A percentile compares a stretch with the other conserved stretches of the same genome.
phyloP scores from a whole-genome alignment of 2,888 invertebrate species.

The Apodemia hepburni region DNA sequence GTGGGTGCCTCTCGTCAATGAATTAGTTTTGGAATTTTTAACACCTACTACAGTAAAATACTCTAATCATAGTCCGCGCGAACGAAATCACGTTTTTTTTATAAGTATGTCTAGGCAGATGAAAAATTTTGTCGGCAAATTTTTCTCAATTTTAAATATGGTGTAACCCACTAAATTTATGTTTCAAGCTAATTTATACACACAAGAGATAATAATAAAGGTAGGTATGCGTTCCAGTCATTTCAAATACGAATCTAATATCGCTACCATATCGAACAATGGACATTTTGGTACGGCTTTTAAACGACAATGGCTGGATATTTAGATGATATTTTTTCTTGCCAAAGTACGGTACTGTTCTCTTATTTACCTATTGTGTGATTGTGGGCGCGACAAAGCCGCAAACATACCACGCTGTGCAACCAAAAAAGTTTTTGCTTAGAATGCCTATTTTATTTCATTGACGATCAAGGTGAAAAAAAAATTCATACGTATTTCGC shows the following conservation, averaged over 20 bases:
- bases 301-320: slow-evolving; percentile 75
- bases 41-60: too few relatives aligned
- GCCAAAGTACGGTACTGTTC: slow-evolving; percentile 57
- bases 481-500: slow-evolving; percentile 43
- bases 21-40: too few relatives aligned
- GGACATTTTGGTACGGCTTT: slow-evolving; percentile 71
- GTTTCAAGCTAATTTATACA: slow-evolving; percentile 15
- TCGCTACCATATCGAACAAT: slow-evolving; percentile 74
- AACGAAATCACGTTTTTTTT: too few relatives aligned
- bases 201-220: not conserved
- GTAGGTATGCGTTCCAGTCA: slow-evolving; percentile 20
- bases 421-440: slow-evolving; percentile 62
- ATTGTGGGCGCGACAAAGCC: slow-evolving; percentile 78
- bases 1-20: too few relatives aligned
- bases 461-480: slow-evolving; percentile 55
- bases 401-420: slow-evolving; percentile 75
- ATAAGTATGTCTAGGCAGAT: slow-evolving; percentile 30
- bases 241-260: slow-evolving; percentile 69
- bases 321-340: slow-evolving; percentile 74
- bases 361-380: slow-evolving; percentile 77
- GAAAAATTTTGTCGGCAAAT: slow-evolving; percentile 29
- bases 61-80: too few relatives aligned
- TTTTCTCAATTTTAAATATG: not conserved
- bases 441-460: slow-evolving; percentile 74
- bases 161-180: slow-evolving; percentile 13